Evolutionary conservation across 2,888 invertebrate genomes (phyloP), one percentile per base, ranked within the genome.

Genomic region (Sclerodermus sp.): DNA sequence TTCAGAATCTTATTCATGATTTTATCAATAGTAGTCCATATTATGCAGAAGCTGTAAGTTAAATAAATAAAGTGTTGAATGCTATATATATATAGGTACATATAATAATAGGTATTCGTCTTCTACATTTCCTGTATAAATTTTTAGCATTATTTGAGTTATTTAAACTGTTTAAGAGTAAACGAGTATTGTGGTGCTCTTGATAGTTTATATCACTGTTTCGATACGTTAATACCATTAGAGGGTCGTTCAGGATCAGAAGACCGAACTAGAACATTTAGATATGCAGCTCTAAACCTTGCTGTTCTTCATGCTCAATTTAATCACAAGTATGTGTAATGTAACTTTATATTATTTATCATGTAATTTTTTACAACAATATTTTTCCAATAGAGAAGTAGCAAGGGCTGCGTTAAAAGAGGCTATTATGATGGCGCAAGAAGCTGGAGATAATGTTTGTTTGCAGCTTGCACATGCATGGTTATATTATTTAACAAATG

Each of bases 201-300:
- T 69, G 90, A 90, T 68, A 92, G 87, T 69, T 82, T 90, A 46
- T 90, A 86, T 79, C 89, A 91, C 76, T 92, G 90, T 77, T 90
- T 93, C 76, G 91, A 93, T 76, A 83, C 87, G 66, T 65, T 80
- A 31, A 74, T 79, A 29, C 81, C 82, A 44, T 67, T 76, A 31
- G 82, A 82, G 66, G 74, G 68, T 54, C 77, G 73, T 42, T 80
- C 77, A 39, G 74, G 76, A n/a, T 57, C 73, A 14, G 82, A 83
- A 40, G 83, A 83, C 58, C 80, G 79, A 65, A 80, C 79, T 37
- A 86, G 87, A 70, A 88, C 87, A 37, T 90, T 90, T 68, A 84
- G 95, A 70, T 96, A 91, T 74, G 93, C 95, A 5, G 91, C 93
- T 14, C 82, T 96, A n/a, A 95, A 94, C 76, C 82, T 96, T 57